A percentile compares a stretch with the other conserved stretches of the same genome.
phyloP scores from a whole-genome alignment of 2,113 vertebrate genomes.

The Oryzias melastigma region DNA sequence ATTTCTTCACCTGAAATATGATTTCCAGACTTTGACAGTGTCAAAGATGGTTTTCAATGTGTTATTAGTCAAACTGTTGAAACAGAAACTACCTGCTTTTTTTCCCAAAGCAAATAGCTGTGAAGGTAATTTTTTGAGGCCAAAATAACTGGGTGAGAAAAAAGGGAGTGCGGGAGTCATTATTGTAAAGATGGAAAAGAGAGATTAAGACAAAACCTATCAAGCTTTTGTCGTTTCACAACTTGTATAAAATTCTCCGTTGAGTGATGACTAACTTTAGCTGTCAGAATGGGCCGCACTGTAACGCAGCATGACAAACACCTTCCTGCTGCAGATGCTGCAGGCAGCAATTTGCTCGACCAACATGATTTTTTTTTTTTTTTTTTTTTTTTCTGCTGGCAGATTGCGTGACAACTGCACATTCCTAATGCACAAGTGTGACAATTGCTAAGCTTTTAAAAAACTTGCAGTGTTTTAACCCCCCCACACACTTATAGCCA shows the following conservation, averaged over 20 bases:
- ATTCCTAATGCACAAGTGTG: slow-evolving; percentile 32
- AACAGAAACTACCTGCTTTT: slow-evolving; percentile 40
- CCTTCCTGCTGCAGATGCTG: slow-evolving; percentile 39
- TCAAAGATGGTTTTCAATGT: slow-evolving; percentile 45
- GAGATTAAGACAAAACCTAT: slow-evolving; percentile 49
- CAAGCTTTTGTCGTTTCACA: slow-evolving; percentile 53
- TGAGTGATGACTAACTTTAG: slow-evolving; percentile 34
- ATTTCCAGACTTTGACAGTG: slow-evolving; percentile 58
- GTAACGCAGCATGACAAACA: slow-evolving; percentile 27
- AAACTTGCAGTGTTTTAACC: slow-evolving; percentile 18
- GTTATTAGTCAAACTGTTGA: slow-evolving; percentile 48
- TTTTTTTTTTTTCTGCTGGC: background rate
- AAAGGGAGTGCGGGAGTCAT: slow-evolving; percentile 35
- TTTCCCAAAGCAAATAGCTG: slow-evolving; percentile 14
- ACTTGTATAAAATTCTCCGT: slow-evolving; percentile 40
- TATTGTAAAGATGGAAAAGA: slow-evolving; percentile 53
- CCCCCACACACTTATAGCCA: slow-evolving; percentile 15
- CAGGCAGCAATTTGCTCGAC: slow-evolving; percentile 26
- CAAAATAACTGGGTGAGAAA: slow-evolving; percentile 45
- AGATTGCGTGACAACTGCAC: slow-evolving; percentile 48
- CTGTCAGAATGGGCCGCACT: slow-evolving; percentile 16
- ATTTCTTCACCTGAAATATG: slow-evolving; percentile 60
- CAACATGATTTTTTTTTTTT: background rate
- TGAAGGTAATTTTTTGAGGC: slow-evolving; percentile 29
- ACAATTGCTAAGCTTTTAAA: slow-evolving; percentile 25